These are phyloP conservation scores for Temnothorax curvispinosus DNA, from an alignment of 1,140 invertebrate species.

Conservation along the genomic window DNA sequence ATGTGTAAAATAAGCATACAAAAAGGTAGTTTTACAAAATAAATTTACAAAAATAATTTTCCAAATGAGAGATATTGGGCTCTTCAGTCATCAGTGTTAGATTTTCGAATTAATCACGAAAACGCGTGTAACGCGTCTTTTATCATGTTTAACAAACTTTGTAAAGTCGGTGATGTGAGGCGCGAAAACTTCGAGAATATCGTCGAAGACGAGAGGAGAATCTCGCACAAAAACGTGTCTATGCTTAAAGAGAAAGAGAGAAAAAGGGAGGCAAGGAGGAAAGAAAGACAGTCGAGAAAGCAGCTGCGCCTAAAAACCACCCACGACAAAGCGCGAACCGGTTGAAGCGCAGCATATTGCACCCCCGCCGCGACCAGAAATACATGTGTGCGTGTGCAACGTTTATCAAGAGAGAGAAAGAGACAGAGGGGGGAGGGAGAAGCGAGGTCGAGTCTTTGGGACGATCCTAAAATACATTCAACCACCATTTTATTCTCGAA, in stretches of 20 bases:
- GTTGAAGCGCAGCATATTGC: constrained; percentile 30
- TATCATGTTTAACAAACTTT: background rate
- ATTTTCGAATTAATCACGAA: constrained; percentile 3
- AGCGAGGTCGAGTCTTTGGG: constrained; percentile 35
- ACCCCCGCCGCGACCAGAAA: constrained; percentile 48
- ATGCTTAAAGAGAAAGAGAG: background rate
- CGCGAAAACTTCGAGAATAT: constrained; percentile 1
- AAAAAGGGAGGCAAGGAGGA: background rate
- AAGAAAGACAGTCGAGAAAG: background rate
- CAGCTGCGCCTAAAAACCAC: constrained; percentile 59
- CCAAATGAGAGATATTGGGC: background rate
- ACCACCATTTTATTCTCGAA: constrained; percentile 57
- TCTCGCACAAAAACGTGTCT: constrained; percentile 30
- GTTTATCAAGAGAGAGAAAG: constrained; percentile 15
- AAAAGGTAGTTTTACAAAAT: background rate
- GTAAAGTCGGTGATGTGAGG: background rate
- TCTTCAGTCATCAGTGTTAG: too few species aligned
- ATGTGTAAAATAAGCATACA: background rate
- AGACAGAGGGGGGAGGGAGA: background rate
- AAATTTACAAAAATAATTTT: background rate
- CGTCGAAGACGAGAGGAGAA: constrained; percentile 8
- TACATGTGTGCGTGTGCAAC: constrained; percentile 6
- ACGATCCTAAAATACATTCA: constrained; percentile 53
- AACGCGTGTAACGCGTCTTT: background rate
- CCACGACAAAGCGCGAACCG: constrained; percentile 57